Conservation (phyloP, 2,888 invertebrate genomes). For the Campoletis raptor region DNA sequence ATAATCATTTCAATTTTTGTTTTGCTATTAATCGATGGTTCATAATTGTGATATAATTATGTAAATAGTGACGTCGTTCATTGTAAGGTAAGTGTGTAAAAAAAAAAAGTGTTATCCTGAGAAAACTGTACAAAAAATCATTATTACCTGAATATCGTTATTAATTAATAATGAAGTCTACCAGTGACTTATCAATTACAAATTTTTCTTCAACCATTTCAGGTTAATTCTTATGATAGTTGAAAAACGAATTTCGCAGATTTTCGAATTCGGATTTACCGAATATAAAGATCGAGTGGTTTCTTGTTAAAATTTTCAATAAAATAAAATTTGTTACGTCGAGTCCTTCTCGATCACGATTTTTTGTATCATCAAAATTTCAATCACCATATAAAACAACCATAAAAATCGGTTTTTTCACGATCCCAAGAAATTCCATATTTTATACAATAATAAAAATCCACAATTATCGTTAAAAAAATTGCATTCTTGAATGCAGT, state of each 20-base stretch:
- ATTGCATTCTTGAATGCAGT: neutral
- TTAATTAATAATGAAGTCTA: constrained; percentile 3
- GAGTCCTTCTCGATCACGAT: neutral
- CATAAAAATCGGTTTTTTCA: neutral
- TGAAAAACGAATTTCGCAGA: neutral
- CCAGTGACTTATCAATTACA: neutral
- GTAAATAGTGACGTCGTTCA: neutral
- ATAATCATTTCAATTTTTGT: neutral
- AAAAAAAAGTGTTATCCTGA: neutral
- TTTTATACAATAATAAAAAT: neutral
- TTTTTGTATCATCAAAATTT: neutral
- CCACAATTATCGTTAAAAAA: neutral
- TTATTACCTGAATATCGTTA: neutral
- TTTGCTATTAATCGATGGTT: neutral
- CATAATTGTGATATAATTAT: neutral
- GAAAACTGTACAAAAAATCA: constrained; percentile 6
- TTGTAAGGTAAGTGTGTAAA: neutral
- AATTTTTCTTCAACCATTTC: neutral
- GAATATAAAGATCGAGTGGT: neutral
- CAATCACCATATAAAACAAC: no score
- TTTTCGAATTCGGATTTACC: neutral
- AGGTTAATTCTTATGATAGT: neutral
- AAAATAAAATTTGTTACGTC: neutral
- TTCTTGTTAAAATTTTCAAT: neutral
- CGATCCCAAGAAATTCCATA: neutral